phyloP scores from a whole-genome alignment of 2,113 vertebrate genomes.

The Sclerurus mexicanus region DNA sequence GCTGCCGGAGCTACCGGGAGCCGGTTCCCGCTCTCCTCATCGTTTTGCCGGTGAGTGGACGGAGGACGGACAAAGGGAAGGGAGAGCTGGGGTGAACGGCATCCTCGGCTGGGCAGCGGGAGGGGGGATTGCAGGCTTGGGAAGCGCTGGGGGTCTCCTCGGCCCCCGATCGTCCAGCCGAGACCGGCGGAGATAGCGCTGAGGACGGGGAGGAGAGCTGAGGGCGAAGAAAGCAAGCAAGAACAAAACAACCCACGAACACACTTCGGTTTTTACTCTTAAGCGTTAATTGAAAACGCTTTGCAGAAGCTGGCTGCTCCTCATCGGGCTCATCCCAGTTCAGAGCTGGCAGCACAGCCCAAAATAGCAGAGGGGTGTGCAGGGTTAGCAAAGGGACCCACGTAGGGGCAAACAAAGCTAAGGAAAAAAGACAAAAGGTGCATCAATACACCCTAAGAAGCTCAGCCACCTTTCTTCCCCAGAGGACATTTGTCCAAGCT shows the following conservation, averaged over 20 bases:
- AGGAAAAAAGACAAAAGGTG: neutral
- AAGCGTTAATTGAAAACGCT: rapidly evolving
- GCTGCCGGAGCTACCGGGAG: neutral
- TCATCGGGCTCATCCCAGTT: neutral
- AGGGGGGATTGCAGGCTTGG: neutral
- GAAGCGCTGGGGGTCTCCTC: neutral
- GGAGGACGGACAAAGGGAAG: neutral
- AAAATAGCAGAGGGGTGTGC: neutral
- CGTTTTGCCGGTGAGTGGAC: neutral
- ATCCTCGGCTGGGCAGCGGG: neutral
- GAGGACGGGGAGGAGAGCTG: neutral
- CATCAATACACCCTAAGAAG: rapidly evolving
- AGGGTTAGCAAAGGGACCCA: neutral
- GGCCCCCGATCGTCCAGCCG: too few species aligned
- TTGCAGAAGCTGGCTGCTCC: neutral
- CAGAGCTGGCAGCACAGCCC: neutral
- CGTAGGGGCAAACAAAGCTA: rapidly evolving
- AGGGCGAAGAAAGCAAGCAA: rapidly evolving
- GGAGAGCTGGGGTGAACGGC: neutral
- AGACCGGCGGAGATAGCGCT: rapidly evolving
- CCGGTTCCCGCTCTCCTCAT: neutral
- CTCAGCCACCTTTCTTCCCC: neutral
- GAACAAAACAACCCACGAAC: rapidly evolving
- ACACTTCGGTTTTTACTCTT: rapidly evolving
- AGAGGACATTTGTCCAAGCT: rapidly evolving